Percentiles rank a stretch among this genome's conserved stretches.
These are phyloP conservation scores for Catamblyrhynchus diadema DNA, from an alignment of 2,797 vertebrate genomes.

Conservation along the genomic window DNA sequence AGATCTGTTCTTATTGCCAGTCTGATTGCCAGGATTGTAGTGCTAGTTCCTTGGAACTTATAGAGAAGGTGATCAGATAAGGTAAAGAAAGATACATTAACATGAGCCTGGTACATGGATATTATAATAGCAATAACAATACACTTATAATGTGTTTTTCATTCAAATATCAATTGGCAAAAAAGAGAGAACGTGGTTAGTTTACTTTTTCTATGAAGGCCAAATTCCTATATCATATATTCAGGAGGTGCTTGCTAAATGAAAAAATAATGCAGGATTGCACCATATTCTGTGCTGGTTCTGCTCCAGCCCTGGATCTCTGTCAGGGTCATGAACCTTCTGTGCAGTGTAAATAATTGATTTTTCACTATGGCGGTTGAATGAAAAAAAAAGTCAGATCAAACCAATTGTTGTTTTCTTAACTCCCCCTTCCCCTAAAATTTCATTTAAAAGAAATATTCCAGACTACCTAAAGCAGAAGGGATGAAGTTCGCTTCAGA, in stretches of 20 bases:
- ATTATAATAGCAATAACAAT: neutral
- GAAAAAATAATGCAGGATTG: neutral
- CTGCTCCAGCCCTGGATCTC: neutral
- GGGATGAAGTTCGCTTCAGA: neutral
- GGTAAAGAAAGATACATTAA: neutral
- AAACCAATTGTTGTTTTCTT: neutral
- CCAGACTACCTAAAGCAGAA: neutral
- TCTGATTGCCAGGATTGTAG: neutral
- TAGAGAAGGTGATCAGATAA: neutral
- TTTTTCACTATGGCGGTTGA: neutral
- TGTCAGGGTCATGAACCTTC: conserved; percentile 9
- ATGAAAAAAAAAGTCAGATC: neutral
- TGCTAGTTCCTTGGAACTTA: neutral
- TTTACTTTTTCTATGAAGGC: neutral
- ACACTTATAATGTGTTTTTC: neutral
- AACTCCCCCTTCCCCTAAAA: neutral
- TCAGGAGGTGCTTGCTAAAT: neutral
- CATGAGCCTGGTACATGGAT: neutral
- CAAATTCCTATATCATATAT: neutral
- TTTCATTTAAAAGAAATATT: neutral
- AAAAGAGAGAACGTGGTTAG: neutral
- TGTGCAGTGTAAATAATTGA: conserved; percentile 23
- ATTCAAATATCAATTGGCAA: neutral
- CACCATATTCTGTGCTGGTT: neutral
- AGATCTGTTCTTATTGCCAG: neutral